These are phyloP conservation scores for Anolis carolinensis DNA, from an alignment of 2,113 vertebrate species.

Conservation along the genomic window DNA sequence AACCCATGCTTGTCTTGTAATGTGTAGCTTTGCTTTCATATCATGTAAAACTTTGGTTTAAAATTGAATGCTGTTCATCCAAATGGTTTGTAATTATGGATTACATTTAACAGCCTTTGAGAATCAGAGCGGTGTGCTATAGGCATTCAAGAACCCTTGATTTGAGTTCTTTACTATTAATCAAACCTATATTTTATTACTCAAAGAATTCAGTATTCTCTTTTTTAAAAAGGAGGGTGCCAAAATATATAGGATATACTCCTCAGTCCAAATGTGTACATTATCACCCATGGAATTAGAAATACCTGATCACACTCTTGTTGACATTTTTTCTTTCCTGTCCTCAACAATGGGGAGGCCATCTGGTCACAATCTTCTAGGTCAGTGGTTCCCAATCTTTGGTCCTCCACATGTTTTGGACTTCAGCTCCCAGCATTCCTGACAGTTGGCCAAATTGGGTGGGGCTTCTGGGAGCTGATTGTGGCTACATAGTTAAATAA, in stretches of 20 bases:
- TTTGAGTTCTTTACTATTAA: neutral
- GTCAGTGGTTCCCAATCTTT: too few relatives aligned
- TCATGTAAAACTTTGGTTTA: neutral
- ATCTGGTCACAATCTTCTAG: neutral
- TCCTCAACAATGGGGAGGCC: neutral
- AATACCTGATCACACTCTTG: neutral
- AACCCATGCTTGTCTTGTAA: neutral
- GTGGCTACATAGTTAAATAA: neutral
- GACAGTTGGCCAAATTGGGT: too few relatives aligned
- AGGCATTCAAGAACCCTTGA: neutral
- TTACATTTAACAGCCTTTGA: neutral
- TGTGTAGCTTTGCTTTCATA: too few relatives aligned
- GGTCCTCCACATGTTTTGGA: too few relatives aligned
- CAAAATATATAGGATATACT: neutral
- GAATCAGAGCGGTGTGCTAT: neutral
- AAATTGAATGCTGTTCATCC: neutral
- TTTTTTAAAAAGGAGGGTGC: neutral
- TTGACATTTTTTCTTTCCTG: neutral
- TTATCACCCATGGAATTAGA: neutral
- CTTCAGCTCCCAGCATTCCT: too few relatives aligned
- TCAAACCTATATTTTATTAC: too few relatives aligned
- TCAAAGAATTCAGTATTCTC: neutral
- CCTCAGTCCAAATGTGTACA: neutral
- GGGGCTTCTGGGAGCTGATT: neutral
- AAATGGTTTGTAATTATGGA: neutral